These are phyloP conservation scores for Psittacula echo DNA, from an alignment of 2,797 vertebrate genomes.

Conservation along the genomic window DNA sequence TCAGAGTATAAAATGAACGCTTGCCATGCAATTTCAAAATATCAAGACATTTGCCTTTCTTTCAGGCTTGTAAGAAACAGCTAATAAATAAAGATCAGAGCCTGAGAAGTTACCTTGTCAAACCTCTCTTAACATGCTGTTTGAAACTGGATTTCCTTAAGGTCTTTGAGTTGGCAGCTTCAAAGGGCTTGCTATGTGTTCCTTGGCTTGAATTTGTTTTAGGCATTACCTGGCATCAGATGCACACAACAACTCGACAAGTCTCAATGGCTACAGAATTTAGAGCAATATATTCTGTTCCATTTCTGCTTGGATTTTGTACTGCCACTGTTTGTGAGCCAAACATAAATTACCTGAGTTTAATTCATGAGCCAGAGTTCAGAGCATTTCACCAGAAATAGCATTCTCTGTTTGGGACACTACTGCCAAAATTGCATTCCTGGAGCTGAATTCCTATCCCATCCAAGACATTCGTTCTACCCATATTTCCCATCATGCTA, in stretches of 20 bases:
- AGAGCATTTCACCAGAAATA: constrained; percentile 49
- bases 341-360: constrained; percentile 58
- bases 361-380: constrained; percentile 29
- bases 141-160: constrained; percentile 18
- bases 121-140: background rate
- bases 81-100: constrained; percentile 18
- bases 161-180: background rate
- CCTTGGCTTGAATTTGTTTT: background rate
- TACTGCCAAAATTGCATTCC: constrained; percentile 48
- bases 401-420: constrained; percentile 30
- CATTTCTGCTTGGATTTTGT: background rate
- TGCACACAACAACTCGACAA: fast-evolving
- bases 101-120: constrained; percentile 16
- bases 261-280: background rate
- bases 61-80: constrained; percentile 38
- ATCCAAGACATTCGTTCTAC: constrained; percentile 27
- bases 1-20: background rate
- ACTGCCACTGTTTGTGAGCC: background rate
- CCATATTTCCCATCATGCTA: constrained; percentile 40
- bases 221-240: constrained; percentile 17
- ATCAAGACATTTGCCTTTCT: constrained; percentile 6
- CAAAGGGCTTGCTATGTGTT: background rate
- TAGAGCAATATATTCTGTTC: background rate
- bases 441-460: constrained; percentile 20
- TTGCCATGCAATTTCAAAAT: constrained; percentile 9